Evolutionary conservation across 2,797 vertebrate genomes (phyloP).

Genomic region (Chelonia mydas): DNA sequence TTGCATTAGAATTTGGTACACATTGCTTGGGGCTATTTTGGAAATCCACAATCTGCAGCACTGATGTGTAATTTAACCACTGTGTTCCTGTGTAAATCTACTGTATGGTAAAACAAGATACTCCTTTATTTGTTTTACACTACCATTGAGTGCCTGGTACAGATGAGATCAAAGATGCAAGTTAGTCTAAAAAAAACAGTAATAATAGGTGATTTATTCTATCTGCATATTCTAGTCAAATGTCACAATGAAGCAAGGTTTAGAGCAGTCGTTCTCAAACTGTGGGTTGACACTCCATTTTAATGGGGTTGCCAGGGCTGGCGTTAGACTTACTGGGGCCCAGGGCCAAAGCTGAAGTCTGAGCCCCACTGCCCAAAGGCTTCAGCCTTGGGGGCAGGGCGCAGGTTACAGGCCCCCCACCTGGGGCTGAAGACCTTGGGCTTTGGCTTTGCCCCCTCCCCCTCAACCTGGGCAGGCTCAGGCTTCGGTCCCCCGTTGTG

Average conservation of each 20-base stretch:
- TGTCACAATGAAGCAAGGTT: neutral
- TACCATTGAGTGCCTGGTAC: rapidly evolving
- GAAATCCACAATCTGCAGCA: neutral
- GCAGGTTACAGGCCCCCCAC: no score
- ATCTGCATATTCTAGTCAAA: neutral
- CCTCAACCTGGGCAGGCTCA: no score
- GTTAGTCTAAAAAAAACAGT: neutral
- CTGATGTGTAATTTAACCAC: neutral
- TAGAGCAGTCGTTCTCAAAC: neutral
- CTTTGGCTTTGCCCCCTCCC: no score
- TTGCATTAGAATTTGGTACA: neutral
- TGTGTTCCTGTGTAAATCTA: neutral
- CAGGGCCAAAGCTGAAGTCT: no score
- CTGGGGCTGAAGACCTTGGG: no score
- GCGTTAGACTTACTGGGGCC: no score
- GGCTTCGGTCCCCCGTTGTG: no score
- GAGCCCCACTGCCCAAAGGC: no score
- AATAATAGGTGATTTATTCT: neutral
- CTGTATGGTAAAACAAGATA: neutral
- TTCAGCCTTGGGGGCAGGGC: no score
- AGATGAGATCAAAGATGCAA: neutral
- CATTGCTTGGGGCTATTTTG: neutral
- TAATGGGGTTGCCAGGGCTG: no score
- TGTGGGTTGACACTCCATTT: no score
- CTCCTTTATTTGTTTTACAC: neutral